Evolutionary conservation across 2,888 invertebrate genomes (phyloP), one percentile per base, ranked within the genome.

Genomic region (Stenichneumon culpator): DNA sequence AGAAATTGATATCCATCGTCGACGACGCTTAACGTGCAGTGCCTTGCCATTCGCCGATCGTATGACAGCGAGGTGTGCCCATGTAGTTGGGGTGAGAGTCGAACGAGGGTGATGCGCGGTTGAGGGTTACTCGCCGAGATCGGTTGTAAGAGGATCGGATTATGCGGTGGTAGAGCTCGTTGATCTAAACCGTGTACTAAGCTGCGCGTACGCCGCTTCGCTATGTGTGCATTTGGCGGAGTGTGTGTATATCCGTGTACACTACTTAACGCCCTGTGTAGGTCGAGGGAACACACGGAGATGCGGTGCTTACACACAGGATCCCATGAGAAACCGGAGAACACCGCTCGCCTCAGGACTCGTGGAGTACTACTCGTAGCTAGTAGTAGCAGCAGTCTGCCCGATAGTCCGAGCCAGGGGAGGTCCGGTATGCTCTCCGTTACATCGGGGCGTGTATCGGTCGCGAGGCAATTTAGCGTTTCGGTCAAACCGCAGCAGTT

Each of bases 91-190:
- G 28, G 63, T 28, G 63, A 63, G 19, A 70, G 44, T 73, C 60
- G 72, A 79, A 83, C 68, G 77, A 78, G 77, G 73, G n/a, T 32
- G 68, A 80, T 86, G 86, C 73, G 83, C 44, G 44, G 44, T 83
- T 68, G 77, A 83, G 80, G 54, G 83, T 80, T 83, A 83, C 82
- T 83, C 47, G 73, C 83, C 79, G 83, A 86, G 83, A 86, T 86
- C 86, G 83, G 83, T 86, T 86, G 86, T 86, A 86, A 86, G 86
- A 86, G 86, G 86, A 86, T 86, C 73, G 69, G 86, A 86, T 86
- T 86, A 83, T 83, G 73, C 67, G 67, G 75, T 22, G 54, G 14
- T 50, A 50, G 50, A 82, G 68, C 83, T 83, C 80, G 85, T 86
- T 83, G 82, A 80, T 83, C 85, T 83, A 80, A 86, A 79, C 85